Base-by-base conservation (phyloP, 1,140 invertebrate genomes). In the Pogonognathellus flavescens region DNA sequence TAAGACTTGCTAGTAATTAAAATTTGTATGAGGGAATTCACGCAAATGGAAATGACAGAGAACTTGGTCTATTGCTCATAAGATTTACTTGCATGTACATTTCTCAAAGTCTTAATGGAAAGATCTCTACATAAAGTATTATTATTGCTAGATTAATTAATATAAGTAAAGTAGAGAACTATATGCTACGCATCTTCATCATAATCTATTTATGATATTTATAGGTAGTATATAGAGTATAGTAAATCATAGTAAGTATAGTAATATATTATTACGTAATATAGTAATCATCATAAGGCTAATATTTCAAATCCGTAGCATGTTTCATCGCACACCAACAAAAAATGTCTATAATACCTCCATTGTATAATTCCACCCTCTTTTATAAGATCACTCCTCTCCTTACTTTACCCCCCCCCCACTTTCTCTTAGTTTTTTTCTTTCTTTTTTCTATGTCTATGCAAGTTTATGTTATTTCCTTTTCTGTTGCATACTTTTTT, bases 31-130 rank as follows among this genome's bases (percentile, higher is more conserved):
- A n/a, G n/a, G 53, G 9, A 57, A 9, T 57, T 13, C 53, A 72
- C 49, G 66, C 59, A 18, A 62, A 62, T 31, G 25, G 8, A 41
- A 76, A 76, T 76, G 22, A 66, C n/a, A 50, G 31, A 31, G 14
- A 18, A 49, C 25, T 6, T 14, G 70, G 10, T 41, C 4, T 76
- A 76, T 76, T 76, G 25, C 49, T 76, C 25, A 76, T 76, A 76
- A 76, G 70, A 76, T 76, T 76, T 76, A 76, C 70, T 76, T 76
- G 70, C 70, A 76, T 76, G 70, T 76, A 76, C 70, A 76, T 50
- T 25, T 76, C 31, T 76, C 31, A 31, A 76, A 76, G 70, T 76
- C 70, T 76, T 76, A 76, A 76, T 76, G 70, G 70, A 76, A 76
- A 76, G 70, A 41, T 49, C 22, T 76, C 70, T 76, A 76, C 70